These are phyloP conservation scores for Zoanthus solanderi DNA, from an alignment of 92 coral and sea anemone species.

Conservation along the genomic window DNA sequence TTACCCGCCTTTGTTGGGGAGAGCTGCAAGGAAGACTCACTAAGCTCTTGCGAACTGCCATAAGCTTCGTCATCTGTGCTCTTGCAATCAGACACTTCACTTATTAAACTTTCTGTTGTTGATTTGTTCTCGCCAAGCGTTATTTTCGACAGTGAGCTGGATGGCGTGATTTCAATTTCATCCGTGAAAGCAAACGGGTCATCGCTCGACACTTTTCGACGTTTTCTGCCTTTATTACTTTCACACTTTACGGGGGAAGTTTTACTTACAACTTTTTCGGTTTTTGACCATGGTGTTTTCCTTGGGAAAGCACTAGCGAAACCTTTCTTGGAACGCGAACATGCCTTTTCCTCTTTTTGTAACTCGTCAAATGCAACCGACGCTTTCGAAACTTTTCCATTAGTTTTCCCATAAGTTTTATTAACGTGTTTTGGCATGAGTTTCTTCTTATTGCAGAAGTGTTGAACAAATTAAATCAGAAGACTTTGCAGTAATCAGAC, in stretches of 20 bases:
- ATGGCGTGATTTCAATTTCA: conserved; percentile 68
- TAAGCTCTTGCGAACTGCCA: conserved; percentile 91
- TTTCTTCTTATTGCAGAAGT: conserved; percentile 19
- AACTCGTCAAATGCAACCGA: conserved; percentile 83
- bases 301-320: conserved; percentile 65
- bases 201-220: conserved; percentile 69
- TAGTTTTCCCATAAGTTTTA: conserved; percentile 80
- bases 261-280: conserved; percentile 68
- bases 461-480: background rate
- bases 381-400: conserved; percentile 63
- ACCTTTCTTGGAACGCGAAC: conserved; percentile 21
- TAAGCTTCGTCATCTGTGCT: conserved; percentile 98
- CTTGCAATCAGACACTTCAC: conserved; percentile 66
- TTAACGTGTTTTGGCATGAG: conserved; percentile 91
- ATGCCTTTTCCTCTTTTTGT: conserved; percentile 55
- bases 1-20: conserved; percentile 23
- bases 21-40: conserved; percentile 63
- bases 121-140: conserved; percentile 30
- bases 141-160: conserved; percentile 11
- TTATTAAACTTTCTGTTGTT: conserved; percentile 22
- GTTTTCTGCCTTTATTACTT: conserved; percentile 54
- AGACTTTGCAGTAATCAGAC: background rate
- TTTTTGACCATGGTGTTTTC: conserved; percentile 82
- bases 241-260: conserved; percentile 44
- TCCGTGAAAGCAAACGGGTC: conserved; percentile 92